These are phyloP conservation scores for Cephonodes hylas DNA, from an alignment of 2,888 invertebrate genomes.

Conservation along the genomic window DNA sequence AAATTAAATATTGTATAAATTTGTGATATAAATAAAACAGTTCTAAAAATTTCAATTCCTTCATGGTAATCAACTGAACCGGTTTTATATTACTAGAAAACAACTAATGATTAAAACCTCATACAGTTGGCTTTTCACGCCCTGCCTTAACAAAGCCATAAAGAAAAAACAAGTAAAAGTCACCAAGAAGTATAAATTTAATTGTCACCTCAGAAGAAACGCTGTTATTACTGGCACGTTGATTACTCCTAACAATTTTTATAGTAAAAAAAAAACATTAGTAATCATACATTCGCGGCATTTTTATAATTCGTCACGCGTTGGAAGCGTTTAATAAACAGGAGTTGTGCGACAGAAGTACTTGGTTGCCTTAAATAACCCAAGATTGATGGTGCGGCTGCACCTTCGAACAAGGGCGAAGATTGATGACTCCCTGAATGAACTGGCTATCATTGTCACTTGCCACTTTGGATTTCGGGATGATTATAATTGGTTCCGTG, in stretches of 20 bases:
- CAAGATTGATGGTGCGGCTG: constrained; percentile 65
- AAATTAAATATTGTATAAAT: too few species aligned
- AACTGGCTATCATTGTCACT: constrained; percentile 41
- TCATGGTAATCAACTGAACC: too few species aligned
- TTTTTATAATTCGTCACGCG: constrained; percentile 35
- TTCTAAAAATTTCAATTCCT: too few species aligned
- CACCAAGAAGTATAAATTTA: too few species aligned
- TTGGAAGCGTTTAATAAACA: constrained; percentile 38
- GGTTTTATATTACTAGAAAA: too few species aligned
- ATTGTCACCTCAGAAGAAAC: too few species aligned
- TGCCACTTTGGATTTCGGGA: constrained; percentile 11
- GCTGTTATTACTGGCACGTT: too few species aligned
- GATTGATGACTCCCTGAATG: constrained; percentile 48
- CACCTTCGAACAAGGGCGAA: constrained; percentile 63
- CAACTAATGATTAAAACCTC: too few species aligned
- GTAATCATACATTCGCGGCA: constrained; percentile 23
- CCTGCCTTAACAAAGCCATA: too few species aligned
- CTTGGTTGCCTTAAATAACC: constrained; percentile 45
- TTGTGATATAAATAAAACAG: too few species aligned
- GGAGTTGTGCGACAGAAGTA: constrained; percentile 37
- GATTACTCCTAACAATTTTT: not conserved
- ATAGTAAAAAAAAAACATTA: not conserved
- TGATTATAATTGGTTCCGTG: constrained; percentile 10
- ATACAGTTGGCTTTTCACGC: too few species aligned
- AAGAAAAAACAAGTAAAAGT: too few species aligned